phyloP scores from a whole-genome alignment of 2,113 vertebrate species.

The Hiodon tergisus region DNA sequence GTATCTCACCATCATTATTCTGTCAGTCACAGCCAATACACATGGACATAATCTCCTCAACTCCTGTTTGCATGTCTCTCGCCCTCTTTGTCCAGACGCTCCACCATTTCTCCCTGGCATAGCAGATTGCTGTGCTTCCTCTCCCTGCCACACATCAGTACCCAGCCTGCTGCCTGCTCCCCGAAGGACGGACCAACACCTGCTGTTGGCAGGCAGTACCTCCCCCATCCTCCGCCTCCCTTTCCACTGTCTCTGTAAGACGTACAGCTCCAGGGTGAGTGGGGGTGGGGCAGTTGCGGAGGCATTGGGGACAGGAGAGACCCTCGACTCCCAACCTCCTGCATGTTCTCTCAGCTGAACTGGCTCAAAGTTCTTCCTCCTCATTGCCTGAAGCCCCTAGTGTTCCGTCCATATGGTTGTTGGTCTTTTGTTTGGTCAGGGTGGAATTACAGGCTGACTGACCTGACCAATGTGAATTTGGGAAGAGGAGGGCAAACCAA shows the following conservation, averaged over 20 bases:
- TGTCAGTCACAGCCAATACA: not conserved
- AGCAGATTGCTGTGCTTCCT: constrained; percentile 79
- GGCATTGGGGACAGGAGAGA: constrained; percentile 7
- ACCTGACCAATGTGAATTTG: constrained; percentile 32
- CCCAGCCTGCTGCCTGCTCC: constrained; percentile 72
- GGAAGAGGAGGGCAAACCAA: constrained; percentile 30
- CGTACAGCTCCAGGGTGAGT: constrained; percentile 36
- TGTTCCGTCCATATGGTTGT: constrained; percentile 65
- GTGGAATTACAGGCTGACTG: constrained; percentile 31
- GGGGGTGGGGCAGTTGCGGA: constrained; percentile 19
- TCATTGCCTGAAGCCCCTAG: constrained; percentile 38
- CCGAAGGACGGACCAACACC: constrained; percentile 79
- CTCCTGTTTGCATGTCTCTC: not conserved
- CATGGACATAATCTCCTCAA: constrained; percentile 7
- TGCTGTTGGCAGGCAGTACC: constrained; percentile 76
- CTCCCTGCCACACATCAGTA: constrained; percentile 78
- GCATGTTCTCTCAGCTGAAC: constrained; percentile 30
- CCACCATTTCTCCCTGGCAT: constrained; percentile 51
- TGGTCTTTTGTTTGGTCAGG: constrained; percentile 43
- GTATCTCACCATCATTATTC: not conserved
- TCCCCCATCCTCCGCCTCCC: constrained; percentile 22
- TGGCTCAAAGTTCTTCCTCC: constrained; percentile 59
- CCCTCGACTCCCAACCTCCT: constrained; percentile 16
- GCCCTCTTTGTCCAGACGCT: constrained; percentile 65
- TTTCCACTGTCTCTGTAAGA: constrained; percentile 31